Evolutionary conservation across 2,888 invertebrate genomes (phyloP).

Genomic region (Geotrupes spiniger): DNA sequence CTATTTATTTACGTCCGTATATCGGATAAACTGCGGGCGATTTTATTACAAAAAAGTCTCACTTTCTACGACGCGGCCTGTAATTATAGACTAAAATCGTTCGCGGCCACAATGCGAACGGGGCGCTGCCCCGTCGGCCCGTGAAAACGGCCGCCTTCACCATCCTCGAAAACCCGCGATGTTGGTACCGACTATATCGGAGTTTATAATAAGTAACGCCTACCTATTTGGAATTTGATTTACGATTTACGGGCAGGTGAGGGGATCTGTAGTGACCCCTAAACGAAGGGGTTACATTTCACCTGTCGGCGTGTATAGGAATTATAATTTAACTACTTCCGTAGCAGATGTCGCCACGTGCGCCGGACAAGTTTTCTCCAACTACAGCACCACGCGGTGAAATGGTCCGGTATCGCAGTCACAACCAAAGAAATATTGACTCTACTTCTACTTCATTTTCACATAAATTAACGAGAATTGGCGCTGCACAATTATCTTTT

Average conservation of each 20-base stretch:
- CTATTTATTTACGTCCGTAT: constrained; percentile 28
- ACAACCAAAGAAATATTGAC: no score
- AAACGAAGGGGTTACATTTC: constrained; percentile 26
- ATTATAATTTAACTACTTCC: constrained; percentile 37
- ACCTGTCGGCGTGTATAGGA: constrained; percentile 32
- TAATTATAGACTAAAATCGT: constrained; percentile 31
- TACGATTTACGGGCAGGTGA: constrained; percentile 38
- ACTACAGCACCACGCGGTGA: no score
- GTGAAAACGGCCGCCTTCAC: background rate
- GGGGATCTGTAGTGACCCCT: constrained; percentile 24
- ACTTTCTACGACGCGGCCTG: constrained; percentile 34
- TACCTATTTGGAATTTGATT: constrained; percentile 45
- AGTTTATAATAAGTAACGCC: constrained; percentile 40
- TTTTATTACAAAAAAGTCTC: constrained; percentile 34
- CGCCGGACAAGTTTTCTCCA: constrained; percentile 5
- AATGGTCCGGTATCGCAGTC: no score
- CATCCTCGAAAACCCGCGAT: background rate
- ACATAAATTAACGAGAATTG: no score
- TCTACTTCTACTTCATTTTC: no score
- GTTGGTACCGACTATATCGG: constrained; percentile 5
- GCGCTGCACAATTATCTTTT: no score
- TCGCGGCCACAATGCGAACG: constrained; percentile 19
- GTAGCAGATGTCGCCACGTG: constrained; percentile 33
- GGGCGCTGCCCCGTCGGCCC: constrained; percentile 13
- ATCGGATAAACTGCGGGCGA: constrained; percentile 26